Base-by-base conservation (phyloP, 2,797 vertebrate species). In the Chromis chromis region DNA sequence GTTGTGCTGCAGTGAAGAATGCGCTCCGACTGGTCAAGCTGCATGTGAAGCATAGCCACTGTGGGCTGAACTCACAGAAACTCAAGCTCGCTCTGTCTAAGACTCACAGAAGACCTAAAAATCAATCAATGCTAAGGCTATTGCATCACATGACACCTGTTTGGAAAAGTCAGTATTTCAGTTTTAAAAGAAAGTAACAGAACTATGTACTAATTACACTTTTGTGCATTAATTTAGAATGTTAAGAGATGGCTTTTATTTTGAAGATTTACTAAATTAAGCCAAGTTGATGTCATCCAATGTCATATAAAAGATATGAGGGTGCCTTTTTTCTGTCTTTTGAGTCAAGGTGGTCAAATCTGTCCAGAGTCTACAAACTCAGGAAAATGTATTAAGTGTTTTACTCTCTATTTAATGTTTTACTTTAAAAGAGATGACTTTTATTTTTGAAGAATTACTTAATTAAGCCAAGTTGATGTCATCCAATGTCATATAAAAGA, bases 21-120 rank as follows among this genome's bases (percentile, higher is more conserved):
- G 91, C 68, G 56, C 40, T 74, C 72, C 21, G 31, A 89, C 94
- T 74, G 71, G 93, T 89, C 70, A 21, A 54, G 73, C 86, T 42
- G 39, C 88, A 83, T 87, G 44, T 66, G 53, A 27, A 56, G 39
- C 82, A 89, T 86, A 66, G 69, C 52, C 24, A 17, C 60, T 44
- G 21, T 73, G 79, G 84, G 82, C 52, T 82, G 64, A 85, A 50
- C 82, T 40, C 17, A 57, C 1, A 2, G n/a, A 56, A 10, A 28
- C 44, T 48, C 19, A 66, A 17, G 27, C 31, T n/a, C 10, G 48
- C 16, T 42, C 13, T 10, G 22, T 39, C 19, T 42, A 13, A 25
- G 31, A 52, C 22, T 31, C 19, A 21, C 5, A 48, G 3, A 16
- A 7, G 17, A 0, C 27, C 9, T 14, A 2, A 39, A 42, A 49